Evolutionary conservation across 64 coral and sea anemone species (phyloP).

Genomic region (Stylophora pistillata): DNA sequence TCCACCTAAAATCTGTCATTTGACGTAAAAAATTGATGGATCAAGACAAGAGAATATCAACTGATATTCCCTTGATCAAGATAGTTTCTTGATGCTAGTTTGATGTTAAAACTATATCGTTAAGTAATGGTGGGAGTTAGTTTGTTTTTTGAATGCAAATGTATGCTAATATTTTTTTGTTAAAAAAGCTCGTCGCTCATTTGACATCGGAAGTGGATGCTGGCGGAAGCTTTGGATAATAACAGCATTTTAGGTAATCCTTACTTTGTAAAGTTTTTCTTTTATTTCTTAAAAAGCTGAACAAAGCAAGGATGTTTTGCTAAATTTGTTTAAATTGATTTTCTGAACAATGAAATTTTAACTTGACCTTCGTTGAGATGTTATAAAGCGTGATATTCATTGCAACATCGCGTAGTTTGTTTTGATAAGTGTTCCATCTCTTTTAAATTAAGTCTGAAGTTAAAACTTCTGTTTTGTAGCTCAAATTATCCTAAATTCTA

Average conservation of each 20-base stretch:
- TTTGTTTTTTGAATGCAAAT: constrained; percentile 23
- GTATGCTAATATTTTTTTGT: constrained; percentile 2
- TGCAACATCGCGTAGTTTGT: no score
- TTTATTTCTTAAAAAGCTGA: neutral
- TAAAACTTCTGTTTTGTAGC: neutral
- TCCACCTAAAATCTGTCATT: no score
- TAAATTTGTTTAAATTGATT: neutral
- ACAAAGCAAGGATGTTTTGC: neutral
- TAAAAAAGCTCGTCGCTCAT: constrained; percentile 5
- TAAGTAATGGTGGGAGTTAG: neutral
- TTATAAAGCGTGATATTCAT: neutral
- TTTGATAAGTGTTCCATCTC: no score
- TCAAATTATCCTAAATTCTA: neutral
- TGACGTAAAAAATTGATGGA: no score
- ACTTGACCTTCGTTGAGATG: neutral
- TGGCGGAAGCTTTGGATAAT: constrained; percentile 5
- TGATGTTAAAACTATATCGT: neutral
- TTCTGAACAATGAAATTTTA: neutral
- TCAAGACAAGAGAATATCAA: neutral
- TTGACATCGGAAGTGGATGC: constrained; percentile 34
- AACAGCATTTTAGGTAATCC: neutral
- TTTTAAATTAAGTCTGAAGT: no score
- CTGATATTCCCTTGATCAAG: no score
- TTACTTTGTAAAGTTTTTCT: neutral
- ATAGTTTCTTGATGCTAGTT: neutral